A percentile compares a stretch with the other conserved stretches of the same genome.
Conservation (phyloP, 2,797 vertebrate genomes). For the Phalanger gymnotis region DNA sequence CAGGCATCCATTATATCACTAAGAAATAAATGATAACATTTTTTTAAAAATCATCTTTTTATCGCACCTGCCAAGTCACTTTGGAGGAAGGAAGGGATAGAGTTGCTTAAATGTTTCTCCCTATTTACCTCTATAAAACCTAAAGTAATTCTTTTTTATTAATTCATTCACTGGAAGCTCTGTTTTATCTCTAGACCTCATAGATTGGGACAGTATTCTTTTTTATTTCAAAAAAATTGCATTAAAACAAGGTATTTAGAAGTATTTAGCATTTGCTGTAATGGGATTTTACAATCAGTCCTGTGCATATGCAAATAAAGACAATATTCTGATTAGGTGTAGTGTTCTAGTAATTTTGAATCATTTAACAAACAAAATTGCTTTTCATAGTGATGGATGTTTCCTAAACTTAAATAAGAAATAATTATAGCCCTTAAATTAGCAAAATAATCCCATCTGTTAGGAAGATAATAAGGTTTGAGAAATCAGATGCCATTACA, state of each 20-base stretch:
- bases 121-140: background rate
- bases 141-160: constrained; percentile 1
- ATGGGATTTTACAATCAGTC: constrained; percentile 40
- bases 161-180: constrained; percentile 28
- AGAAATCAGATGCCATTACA: constrained; percentile 46
- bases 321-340: constrained; percentile 25
- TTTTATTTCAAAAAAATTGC: constrained; percentile 13
- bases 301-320: constrained; percentile 17
- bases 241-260: constrained; percentile 18
- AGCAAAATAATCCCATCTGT: constrained; percentile 30
- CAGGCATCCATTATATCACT: background rate
- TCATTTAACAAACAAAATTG: constrained; percentile 59
- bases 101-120: background rate
- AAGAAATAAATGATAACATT: background rate
- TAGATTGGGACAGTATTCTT: background rate
- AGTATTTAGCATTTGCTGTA: constrained; percentile 43
- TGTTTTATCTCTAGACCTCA: constrained; percentile 11
- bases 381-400: constrained; percentile 37
- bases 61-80: background rate
- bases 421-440: constrained; percentile 32
- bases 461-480: background rate
- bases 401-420: constrained; percentile 28
- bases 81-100: background rate
- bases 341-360: constrained; percentile 52
- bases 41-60: background rate